phyloP scores from a whole-genome alignment of 2,888 invertebrate species.

The Teleiodes luculella region DNA sequence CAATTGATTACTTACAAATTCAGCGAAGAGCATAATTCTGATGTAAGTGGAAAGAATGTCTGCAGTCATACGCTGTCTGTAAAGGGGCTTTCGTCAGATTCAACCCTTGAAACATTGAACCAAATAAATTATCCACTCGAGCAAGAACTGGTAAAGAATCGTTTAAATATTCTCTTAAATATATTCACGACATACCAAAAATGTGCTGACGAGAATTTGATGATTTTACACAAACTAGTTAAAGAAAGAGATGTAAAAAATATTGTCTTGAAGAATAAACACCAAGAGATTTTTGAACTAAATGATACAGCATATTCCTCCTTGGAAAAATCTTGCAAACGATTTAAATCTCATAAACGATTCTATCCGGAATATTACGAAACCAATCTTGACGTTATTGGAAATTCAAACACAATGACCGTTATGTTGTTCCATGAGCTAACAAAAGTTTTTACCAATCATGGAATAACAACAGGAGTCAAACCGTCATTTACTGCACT shows the following conservation, averaged over 20 bases:
- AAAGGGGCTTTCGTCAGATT: slow-evolving; percentile 71
- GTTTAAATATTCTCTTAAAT: slow-evolving; percentile 34
- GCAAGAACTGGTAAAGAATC: slow-evolving; percentile 31
- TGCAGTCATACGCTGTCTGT: slow-evolving; percentile 55
- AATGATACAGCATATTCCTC: slow-evolving; percentile 38
- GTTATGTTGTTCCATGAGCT: slow-evolving; percentile 67
- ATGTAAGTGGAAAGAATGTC: slow-evolving; percentile 16
- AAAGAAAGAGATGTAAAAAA: slow-evolving; percentile 26
- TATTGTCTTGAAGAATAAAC: slow-evolving; percentile 20
- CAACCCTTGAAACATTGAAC: slow-evolving; percentile 69
- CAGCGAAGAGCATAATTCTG: slow-evolving; percentile 7
- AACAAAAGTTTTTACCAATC: slow-evolving; percentile 33
- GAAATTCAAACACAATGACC: slow-evolving; percentile 55
- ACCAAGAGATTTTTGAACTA: slow-evolving; percentile 25
- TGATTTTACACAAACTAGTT: slow-evolving; percentile 36
- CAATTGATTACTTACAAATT: slow-evolving; percentile 32
- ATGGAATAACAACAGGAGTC: slow-evolving; percentile 26
- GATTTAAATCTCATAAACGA: slow-evolving; percentile 38
- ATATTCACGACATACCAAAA: slow-evolving; percentile 51
- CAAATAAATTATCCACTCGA: slow-evolving; percentile 72
- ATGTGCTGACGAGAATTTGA: slow-evolving; percentile 37
- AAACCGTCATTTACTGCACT: slow-evolving; percentile 53
- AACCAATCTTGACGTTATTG: slow-evolving; percentile 29
- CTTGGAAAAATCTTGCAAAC: slow-evolving; percentile 22
- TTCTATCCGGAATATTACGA: slow-evolving; percentile 49